These are phyloP conservation scores for Bruchidius siliquastri DNA, from an alignment of 2,888 invertebrate species.

Conservation along the genomic window DNA sequence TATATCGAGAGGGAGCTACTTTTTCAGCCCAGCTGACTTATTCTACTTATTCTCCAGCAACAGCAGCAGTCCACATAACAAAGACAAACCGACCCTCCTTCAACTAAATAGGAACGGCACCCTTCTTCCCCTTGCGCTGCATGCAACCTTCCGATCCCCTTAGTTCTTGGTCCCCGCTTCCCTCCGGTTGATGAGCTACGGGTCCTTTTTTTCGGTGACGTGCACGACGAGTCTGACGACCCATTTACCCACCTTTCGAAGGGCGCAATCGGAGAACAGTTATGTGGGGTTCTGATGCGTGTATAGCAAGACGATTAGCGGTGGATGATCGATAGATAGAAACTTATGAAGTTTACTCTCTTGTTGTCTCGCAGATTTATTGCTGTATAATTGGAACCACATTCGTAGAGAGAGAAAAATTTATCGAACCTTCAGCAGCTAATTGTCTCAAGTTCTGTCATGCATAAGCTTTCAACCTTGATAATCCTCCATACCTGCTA, in stretches of 20 bases:
- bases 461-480: no score
- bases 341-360: no score
- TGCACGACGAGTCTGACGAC: not conserved
- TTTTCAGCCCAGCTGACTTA: slow-evolving; percentile 1
- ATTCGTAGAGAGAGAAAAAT: no score
- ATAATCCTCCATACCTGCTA: no score
- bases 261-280: not conserved
- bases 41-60: not conserved
- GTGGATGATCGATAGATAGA: no score
- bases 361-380: no score
- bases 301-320: no score
- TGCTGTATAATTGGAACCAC: no score
- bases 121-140: slow-evolving; percentile 1
- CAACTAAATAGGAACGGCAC: not conserved
- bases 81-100: slow-evolving; percentile 1
- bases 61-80: not conserved
- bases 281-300: not conserved
- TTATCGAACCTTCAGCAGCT: no score
- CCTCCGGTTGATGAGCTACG: not conserved
- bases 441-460: no score
- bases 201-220: not conserved
- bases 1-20: not conserved
- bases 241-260: not conserved
- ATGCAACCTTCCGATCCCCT: not conserved
- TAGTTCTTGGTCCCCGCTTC: not conserved